Percentiles rank a stretch among this genome's conserved stretches.
phyloP scores from a whole-genome alignment of 2,888 invertebrate genomes.

The Idaea dimidiata region DNA sequence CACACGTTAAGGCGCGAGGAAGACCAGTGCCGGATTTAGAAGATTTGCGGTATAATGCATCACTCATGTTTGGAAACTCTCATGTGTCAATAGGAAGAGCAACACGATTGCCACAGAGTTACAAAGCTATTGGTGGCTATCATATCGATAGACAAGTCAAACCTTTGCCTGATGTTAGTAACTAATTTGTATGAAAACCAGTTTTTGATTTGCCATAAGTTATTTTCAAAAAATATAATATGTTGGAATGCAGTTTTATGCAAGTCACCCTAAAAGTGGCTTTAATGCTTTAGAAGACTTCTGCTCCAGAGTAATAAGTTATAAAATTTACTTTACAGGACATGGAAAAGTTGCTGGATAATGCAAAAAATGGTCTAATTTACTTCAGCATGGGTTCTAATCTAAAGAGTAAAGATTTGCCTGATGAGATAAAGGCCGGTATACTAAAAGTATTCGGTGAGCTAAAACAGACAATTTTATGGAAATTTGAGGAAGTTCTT shows the following conservation, averaged over 20 bases:
- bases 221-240: too few species aligned
- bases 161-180: slow-evolving; percentile 49
- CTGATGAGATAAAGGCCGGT: slow-evolving; percentile 42
- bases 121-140: slow-evolving; percentile 53
- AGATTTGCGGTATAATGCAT: slow-evolving; percentile 47
- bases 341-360: slow-evolving; percentile 61
- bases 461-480: slow-evolving; percentile 70
- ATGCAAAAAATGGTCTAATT: slow-evolving; percentile 64
- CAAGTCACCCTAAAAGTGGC: too few species aligned
- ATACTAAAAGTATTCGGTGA: slow-evolving; percentile 58
- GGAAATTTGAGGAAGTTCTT: slow-evolving; percentile 65
- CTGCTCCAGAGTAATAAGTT: too few species aligned
- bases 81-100: slow-evolving; percentile 46
- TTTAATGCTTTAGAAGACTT: too few species aligned
- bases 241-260: too few species aligned
- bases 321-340: slow-evolving; percentile 38
- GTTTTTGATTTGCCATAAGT: too few species aligned
- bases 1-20: slow-evolving; percentile 41
- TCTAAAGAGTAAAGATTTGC: slow-evolving; percentile 53
- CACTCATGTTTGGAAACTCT: slow-evolving; percentile 51
- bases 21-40: slow-evolving; percentile 38
- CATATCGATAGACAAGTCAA: slow-evolving; percentile 47
- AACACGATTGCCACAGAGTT: slow-evolving; percentile 47
- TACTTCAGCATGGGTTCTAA: slow-evolving; percentile 76
- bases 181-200: background rate